These are phyloP conservation scores for Lypha dubia DNA, from an alignment of 2,888 invertebrate species.

Conservation along the genomic window DNA sequence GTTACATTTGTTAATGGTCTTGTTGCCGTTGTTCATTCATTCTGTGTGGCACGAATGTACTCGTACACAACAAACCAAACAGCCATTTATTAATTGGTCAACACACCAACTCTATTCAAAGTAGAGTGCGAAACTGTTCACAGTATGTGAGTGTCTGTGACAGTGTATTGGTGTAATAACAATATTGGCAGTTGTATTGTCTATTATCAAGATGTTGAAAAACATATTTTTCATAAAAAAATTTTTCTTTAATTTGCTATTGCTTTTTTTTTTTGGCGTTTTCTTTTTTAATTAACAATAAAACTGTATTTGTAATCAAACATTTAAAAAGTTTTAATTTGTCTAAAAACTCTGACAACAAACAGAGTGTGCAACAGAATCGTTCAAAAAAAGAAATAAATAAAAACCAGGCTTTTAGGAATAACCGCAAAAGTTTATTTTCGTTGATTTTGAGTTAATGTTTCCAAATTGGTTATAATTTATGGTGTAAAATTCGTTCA, in stretches of 20 bases:
- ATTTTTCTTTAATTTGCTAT: constrained; percentile 6
- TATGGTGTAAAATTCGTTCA: not conserved
- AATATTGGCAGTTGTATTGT: constrained; percentile 51
- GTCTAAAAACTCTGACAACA: constrained; percentile 16
- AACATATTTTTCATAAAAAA: constrained; percentile 57
- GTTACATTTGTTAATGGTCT: constrained; percentile 68
- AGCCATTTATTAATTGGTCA: constrained; percentile 79
- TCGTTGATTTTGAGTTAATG: not conserved
- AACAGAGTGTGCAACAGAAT: not conserved
- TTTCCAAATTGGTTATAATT: not conserved
- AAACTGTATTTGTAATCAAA: constrained; percentile 16
- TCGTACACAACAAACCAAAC: constrained; percentile 47
- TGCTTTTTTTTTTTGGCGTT: not conserved
- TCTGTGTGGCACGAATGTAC: constrained; percentile 66
- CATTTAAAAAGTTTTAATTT: constrained; percentile 33
- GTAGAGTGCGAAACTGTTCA: constrained; percentile 37
- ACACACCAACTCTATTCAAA: constrained; percentile 67
- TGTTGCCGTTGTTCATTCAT: constrained; percentile 47
- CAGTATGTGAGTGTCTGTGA: not conserved
- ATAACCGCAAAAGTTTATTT: not conserved
- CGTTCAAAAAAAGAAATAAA: not conserved
- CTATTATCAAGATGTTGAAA: constrained; percentile 59
- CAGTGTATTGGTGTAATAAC: constrained; percentile 39
- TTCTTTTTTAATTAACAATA: constrained; percentile 30
- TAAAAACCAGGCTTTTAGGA: not conserved